Conservation (phyloP, 53 echinoderm and acorn worm genomes). For the Hippasteria phrygiana region DNA sequence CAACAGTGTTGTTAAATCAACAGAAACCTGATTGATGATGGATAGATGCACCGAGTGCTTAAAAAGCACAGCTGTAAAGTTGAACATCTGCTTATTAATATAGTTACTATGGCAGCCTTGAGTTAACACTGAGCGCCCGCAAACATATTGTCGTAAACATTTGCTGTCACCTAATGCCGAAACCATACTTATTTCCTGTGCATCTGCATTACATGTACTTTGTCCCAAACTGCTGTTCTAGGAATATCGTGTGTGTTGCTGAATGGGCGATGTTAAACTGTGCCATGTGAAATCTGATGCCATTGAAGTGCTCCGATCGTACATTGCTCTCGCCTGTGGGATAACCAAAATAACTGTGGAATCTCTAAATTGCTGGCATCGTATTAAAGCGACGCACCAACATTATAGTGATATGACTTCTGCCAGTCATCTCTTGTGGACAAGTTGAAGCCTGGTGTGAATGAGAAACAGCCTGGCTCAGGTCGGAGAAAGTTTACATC, state of each 20-base stretch:
- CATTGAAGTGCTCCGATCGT: not conserved
- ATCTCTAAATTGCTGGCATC: not conserved
- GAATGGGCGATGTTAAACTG: not conserved
- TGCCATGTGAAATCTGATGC: not conserved
- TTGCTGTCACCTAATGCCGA: conserved; percentile 16
- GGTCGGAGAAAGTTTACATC: not conserved
- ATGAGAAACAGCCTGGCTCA: not conserved
- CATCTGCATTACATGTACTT: not conserved
- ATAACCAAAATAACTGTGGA: not conserved
- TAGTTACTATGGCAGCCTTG: not conserved
- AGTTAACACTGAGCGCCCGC: not conserved
- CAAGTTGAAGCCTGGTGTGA: not conserved
- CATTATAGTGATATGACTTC: not conserved
- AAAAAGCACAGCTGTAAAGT: not conserved
- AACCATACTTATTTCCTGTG: conserved; percentile 8
- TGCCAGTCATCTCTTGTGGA: not conserved
- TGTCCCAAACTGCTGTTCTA: not conserved
- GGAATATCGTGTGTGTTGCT: not conserved
- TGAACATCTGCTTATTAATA: not conserved
- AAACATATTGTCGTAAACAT: not conserved
- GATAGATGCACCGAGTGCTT: not conserved
- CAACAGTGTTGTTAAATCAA: not conserved
- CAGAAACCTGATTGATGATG: not conserved
- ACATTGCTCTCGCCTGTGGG: conserved; percentile 4
- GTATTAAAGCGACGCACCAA: no score